phyloP scores from a whole-genome alignment of 2,113 vertebrate genomes.

The Nycticryphes semicollaris region DNA sequence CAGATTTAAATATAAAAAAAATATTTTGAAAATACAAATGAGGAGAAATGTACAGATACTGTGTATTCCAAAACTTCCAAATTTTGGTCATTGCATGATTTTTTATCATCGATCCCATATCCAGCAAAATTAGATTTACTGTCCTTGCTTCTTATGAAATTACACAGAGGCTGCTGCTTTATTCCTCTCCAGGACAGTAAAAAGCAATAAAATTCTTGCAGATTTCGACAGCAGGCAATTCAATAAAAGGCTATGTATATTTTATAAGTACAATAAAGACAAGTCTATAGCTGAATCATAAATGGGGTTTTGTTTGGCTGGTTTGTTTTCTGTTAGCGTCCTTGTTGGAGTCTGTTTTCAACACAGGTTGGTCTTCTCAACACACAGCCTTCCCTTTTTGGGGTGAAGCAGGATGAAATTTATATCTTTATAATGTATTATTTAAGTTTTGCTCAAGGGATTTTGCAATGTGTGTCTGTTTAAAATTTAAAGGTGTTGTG shows the following conservation, averaged over 20 bases:
- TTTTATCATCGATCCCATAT: conserved; percentile 78
- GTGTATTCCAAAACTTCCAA: conserved; percentile 25
- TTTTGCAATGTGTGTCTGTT: conserved; percentile 65
- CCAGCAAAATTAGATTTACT: conserved; percentile 82
- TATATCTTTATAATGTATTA: conserved; percentile 72
- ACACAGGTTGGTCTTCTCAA: background rate
- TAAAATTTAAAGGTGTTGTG: conserved; percentile 78
- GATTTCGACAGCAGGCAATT: conserved; percentile 84
- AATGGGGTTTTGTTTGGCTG: conserved; percentile 23
- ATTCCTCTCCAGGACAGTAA: conserved; percentile 83
- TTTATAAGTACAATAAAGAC: conserved; percentile 87
- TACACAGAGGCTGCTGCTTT: conserved; percentile 79
- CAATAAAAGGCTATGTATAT: conserved; percentile 87
- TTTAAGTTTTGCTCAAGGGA: conserved; percentile 72
- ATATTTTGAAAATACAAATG: background rate
- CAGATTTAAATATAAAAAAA: background rate
- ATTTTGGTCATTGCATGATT: conserved; percentile 65
- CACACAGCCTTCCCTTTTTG: background rate
- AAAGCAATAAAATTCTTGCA: conserved; percentile 87
- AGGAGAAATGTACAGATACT: background rate
- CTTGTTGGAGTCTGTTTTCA: conserved; percentile 10
- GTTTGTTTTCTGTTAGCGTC: conserved; percentile 18
- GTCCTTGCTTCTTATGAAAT: conserved; percentile 81
- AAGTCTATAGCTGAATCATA: conserved; percentile 70
- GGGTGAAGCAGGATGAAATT: conserved; percentile 53